Base-by-base conservation (phyloP, 2,113 vertebrate species). In the Pollimyrus isidori region DNA sequence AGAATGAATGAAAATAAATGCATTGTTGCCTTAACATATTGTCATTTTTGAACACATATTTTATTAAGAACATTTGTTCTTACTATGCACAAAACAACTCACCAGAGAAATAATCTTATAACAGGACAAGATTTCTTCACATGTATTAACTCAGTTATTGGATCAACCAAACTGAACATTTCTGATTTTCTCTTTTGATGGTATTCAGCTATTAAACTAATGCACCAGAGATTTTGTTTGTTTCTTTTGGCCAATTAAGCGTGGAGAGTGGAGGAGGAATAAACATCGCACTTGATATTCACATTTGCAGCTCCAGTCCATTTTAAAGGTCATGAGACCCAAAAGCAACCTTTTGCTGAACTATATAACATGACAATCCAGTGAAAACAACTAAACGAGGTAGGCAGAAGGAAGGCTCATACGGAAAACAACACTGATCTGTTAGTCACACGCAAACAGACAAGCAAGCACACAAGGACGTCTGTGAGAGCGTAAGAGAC, bases 291-390 rank as follows among this genome's bases (percentile, higher is more conserved):
- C 13, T 53, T 56, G 49, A 53, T 84, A 48, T 84, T 48, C 45
- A 84, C 45, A 48, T 45, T 84, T 23, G 45, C 80, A 48, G 80
- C 80, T 83, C 45, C n/a, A n/a, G 82, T n/a, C 45, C 45, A 80
- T 80, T 80, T 42, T 42, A 80, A 80, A 80, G 73, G 73, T 80
- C 73, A 84, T 10, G 39, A 48, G 45, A 84, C 82, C 45, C 45
- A 35, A 84, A 48, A 84, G 82, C 82, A 46, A 84, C 82, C 82
- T 84, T 83, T 84, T 26, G 82, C 5, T 84, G 82, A 48, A n/a
- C 39, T 48, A 48, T 46, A 4, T n/a, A 84, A 84, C 45, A 84
- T 42, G 39, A 48, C 39, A 46, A 48, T 84, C 19, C 45, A 48
- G 35, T n/a, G 82, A 42, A 84, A 84, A 84, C 42, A 9, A 48